Evolutionary conservation across 2,113 vertebrate genomes (phyloP).

Genomic region (Myotis davidii): DNA sequence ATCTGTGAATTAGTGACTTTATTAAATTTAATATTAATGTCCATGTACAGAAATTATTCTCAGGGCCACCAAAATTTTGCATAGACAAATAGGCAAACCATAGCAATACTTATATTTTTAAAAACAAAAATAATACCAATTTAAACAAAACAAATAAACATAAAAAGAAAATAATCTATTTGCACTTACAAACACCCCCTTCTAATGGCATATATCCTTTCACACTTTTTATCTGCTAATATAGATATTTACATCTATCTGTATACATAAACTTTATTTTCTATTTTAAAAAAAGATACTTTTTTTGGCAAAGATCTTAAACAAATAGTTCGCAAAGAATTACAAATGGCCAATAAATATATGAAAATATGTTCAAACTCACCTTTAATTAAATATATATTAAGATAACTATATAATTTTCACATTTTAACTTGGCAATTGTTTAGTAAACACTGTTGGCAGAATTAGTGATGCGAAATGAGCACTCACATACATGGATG

Average conservation of each 20-base stretch:
- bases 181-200: not conserved
- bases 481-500: not conserved
- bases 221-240: not conserved
- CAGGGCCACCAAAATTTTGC: not conserved
- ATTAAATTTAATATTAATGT: conserved; percentile 18
- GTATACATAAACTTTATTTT: not conserved
- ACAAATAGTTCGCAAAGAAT: not conserved
- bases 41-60: not conserved
- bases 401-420: not conserved
- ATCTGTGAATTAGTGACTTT: not conserved
- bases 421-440: not conserved
- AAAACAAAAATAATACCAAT: not conserved
- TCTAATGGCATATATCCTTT: not conserved
- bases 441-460: not conserved
- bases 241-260: not conserved
- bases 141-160: not conserved
- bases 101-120: not conserved
- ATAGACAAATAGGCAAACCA: not conserved
- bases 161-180: not conserved
- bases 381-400: not conserved
- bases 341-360: not conserved
- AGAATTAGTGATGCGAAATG: not conserved
- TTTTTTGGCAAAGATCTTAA: not conserved
- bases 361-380: not conserved
- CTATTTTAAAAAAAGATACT: not conserved